phyloP scores from a whole-genome alignment of 2,113 vertebrate species.

The Epinephelus cyanopodus region DNA sequence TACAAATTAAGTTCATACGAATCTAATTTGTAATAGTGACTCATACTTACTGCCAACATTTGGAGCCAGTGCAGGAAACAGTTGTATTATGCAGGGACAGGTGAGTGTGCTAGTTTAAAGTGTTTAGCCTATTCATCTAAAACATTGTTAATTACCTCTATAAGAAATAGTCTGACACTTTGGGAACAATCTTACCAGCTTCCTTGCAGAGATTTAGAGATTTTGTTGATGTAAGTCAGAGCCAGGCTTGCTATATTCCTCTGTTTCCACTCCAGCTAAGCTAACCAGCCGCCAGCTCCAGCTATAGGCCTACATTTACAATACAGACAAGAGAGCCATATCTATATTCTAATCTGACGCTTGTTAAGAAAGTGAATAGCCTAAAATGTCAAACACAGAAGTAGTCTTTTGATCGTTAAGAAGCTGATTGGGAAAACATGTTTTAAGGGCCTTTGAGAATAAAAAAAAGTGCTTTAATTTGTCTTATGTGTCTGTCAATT shows the following conservation, averaged over 20 bases:
- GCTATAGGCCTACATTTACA: not conserved
- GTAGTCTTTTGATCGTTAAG: too few relatives aligned
- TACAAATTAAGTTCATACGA: not conserved
- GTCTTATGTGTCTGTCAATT: too few relatives aligned
- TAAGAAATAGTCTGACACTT: not conserved
- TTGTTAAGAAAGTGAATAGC: not conserved
- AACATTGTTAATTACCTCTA: not conserved
- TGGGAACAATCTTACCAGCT: not conserved
- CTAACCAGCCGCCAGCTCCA: not conserved
- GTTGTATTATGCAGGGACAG: not conserved
- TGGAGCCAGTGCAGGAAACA: not conserved
- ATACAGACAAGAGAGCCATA: not conserved
- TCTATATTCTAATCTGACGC: not conserved
- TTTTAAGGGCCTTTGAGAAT: too few relatives aligned
- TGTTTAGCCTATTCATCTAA: not conserved
- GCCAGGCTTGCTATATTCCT: not conserved
- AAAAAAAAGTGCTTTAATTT: too few relatives aligned
- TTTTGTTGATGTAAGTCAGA: not conserved
- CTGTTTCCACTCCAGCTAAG: not conserved
- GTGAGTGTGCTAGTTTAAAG: too few relatives aligned
- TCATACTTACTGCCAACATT: not conserved
- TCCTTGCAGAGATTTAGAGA: not conserved
- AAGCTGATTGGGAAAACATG: too few relatives aligned
- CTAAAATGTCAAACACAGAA: not conserved
- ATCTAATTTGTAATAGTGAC: not conserved